Base-by-base conservation (phyloP, 2,888 invertebrate species). In the Autographa pulchrina region DNA sequence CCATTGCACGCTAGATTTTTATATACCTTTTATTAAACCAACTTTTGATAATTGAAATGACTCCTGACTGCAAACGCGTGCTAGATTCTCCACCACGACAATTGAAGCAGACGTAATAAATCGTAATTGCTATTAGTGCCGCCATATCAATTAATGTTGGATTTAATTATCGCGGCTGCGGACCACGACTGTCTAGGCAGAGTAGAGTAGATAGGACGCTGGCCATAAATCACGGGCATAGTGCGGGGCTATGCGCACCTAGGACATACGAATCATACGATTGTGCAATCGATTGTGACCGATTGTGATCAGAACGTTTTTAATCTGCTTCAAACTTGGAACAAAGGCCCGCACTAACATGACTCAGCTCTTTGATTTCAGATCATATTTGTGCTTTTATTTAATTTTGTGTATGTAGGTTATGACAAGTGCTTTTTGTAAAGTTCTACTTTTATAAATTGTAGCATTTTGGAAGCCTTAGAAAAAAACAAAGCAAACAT, bases 151-250 rank as follows among this genome's bases (percentile, higher is more conserved):
- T 92, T 92, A 91, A 89, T 90, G 89, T 86, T 88, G 90, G 87
- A 92, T 93, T 93, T 93, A 94, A 94, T 94, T 92, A 92, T 88
- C 87, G 88, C 87, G 89, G 89, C 89, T 89, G 92, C 91, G 87
- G 87, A 88, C 90, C 87, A 85, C 87, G 86, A 81, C 85, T 89
- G 89, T 89, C 89, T 86, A 87, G 88, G 83, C 85, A 86, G 83
- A 83, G 85, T 84, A 86, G 83, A 83, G 85, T 84, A 80, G 77
- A 78, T 82, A 78, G 74, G 63, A 78, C 86, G 86, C 83, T 84
- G 86, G 77, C 74, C 86, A 90, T 93, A 92, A 93, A 93, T 93
- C 92, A 91, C 83, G 77, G 74, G 70, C 75, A 73, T 82, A 85
- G 81, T 72, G 81, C 75, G 74, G 77, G 63, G 62, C 64, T 68